phyloP scores from a whole-genome alignment of 2,797 vertebrate species.

The Myotis planiceps region DNA sequence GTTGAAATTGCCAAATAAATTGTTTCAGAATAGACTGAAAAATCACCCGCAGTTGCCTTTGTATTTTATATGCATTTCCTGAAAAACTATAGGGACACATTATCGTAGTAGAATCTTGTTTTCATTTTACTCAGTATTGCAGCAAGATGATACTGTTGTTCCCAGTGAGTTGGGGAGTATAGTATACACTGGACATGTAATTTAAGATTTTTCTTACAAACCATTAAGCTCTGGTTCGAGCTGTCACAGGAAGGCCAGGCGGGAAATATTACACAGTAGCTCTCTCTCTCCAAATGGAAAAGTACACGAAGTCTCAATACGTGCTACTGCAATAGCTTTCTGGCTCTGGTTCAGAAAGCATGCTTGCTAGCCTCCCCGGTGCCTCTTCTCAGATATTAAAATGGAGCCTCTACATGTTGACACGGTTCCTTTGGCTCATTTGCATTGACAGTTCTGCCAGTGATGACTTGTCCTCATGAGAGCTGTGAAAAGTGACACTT shows the following conservation, averaged over 20 bases:
- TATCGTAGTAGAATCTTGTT: not conserved
- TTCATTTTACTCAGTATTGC: not conserved
- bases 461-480: not conserved
- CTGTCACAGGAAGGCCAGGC: not conserved
- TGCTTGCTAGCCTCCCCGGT: not conserved
- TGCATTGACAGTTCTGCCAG: not conserved
- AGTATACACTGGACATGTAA: not conserved
- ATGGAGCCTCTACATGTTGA: not conserved
- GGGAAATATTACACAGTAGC: conserved; percentile 12
- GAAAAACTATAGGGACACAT: not conserved
- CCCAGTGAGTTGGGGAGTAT: not conserved
- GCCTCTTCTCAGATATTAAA: conserved; percentile 52
- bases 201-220: conserved; percentile 17
- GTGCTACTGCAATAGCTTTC: not conserved
- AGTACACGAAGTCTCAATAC: conserved; percentile 43
- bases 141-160: not conserved
- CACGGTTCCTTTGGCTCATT: not conserved
- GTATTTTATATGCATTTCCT: not conserved
- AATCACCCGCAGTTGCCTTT: not conserved
- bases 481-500: not conserved
- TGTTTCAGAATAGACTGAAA: not conserved
- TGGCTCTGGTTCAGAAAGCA: not conserved
- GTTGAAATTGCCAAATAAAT: conserved; percentile 10
- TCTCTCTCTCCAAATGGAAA: conserved; percentile 36
- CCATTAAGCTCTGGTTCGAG: not conserved